Evolutionary conservation across 2,113 vertebrate genomes (phyloP).

Genomic region (Oplegnathus fasciatus): DNA sequence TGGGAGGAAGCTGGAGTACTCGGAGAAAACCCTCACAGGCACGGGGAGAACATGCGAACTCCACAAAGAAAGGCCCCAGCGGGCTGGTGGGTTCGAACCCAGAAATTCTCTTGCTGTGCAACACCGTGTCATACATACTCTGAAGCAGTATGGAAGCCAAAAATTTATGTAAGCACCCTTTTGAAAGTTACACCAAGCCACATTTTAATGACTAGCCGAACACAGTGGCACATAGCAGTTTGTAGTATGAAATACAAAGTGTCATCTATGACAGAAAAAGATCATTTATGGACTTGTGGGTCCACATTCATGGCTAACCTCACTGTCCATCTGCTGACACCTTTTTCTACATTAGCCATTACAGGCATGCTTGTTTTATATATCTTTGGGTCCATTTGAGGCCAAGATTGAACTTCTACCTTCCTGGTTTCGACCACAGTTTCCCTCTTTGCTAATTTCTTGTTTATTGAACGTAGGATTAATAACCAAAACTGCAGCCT

Average conservation of each 20-base stretch:
- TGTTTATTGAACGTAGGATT: neutral
- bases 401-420: neutral
- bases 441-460: neutral
- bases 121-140: no score
- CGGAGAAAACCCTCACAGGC: no score
- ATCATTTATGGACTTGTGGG: neutral
- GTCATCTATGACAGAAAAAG: neutral
- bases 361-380: neutral
- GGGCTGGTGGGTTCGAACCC: no score
- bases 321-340: neutral
- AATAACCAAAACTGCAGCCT: neutral
- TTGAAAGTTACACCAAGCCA: no score
- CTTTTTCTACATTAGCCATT: neutral
- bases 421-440: neutral
- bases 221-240: no score
- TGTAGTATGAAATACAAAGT: neutral
- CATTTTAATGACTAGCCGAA: no score
- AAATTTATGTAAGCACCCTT: no score
- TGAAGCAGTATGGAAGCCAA: neutral
- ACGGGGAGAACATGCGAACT: no score
- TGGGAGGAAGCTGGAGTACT: no score
- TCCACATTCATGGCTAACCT: neutral
- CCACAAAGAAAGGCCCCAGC: no score
- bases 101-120: no score
- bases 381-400: neutral